Conservation (phyloP, 2,888 invertebrate genomes). For the Latheticus oryzae region DNA sequence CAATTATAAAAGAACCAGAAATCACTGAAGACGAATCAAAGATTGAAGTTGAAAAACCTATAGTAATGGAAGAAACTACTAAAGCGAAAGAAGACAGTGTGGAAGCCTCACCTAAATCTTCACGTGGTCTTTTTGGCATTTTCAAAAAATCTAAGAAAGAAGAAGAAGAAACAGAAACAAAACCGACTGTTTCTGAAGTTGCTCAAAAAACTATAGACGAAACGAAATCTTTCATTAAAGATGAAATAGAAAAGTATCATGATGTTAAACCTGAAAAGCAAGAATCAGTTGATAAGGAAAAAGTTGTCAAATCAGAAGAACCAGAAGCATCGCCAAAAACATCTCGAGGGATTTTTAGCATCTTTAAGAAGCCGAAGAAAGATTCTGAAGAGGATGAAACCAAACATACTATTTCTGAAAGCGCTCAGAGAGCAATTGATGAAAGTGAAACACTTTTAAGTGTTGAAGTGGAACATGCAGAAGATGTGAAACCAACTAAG, state of each 20-base stretch:
- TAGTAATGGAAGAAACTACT: background rate
- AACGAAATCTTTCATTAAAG: conserved; percentile 42
- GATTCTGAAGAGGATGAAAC: conserved; percentile 3
- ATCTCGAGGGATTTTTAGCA: conserved; percentile 40
- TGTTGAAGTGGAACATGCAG: conserved; percentile 1
- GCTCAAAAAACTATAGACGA: conserved; percentile 16
- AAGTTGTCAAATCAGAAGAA: conserved; percentile 32
- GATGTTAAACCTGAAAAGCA: conserved; percentile 43
- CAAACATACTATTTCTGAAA: background rate
- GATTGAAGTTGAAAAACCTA: conserved; percentile 3
- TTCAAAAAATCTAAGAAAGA: conserved; percentile 36
- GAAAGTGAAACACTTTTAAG: background rate
- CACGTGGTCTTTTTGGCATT: conserved; percentile 41
- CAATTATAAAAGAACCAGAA: background rate
- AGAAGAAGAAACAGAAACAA: conserved; percentile 9
- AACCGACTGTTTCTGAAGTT: conserved; percentile 2
- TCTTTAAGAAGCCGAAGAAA: conserved; percentile 45
- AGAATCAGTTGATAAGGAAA: conserved; percentile 25
- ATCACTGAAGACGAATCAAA: conserved; percentile 35
- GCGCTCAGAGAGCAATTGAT: background rate
- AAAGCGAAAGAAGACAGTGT: conserved; percentile 2
- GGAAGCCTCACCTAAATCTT: conserved; percentile 25
- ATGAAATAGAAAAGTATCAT: conserved; percentile 49
- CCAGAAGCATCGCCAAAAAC: conserved; percentile 33
- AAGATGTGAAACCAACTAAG: no score